phyloP scores from a whole-genome alignment of 2,797 vertebrate species.

The Limnodromus scolopaceus region DNA sequence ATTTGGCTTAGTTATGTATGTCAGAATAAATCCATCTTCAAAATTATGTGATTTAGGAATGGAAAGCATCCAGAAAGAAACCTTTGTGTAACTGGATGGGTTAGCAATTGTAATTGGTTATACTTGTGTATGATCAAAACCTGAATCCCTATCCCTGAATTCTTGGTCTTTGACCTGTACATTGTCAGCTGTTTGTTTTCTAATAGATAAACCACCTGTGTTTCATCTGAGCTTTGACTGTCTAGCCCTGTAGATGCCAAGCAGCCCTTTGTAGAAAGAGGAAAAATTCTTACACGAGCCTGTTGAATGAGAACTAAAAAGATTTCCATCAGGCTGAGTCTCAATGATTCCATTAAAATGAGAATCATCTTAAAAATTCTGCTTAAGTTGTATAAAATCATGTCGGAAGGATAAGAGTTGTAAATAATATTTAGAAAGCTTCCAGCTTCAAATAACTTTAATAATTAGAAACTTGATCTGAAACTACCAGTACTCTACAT shows the following conservation, averaged over 20 bases:
- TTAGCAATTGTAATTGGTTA: conserved; percentile 56
- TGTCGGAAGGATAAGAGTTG: not conserved
- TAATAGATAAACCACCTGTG: not conserved
- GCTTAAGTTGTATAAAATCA: not conserved
- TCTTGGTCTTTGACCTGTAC: conserved; percentile 15
- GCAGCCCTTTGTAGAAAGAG: not conserved
- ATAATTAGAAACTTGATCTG: not conserved
- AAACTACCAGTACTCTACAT: not conserved
- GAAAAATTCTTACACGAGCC: not conserved
- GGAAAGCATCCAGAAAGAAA: conserved; percentile 27
- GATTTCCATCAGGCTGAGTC: not conserved
- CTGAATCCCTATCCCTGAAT: conserved; percentile 37
- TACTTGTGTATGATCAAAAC: conserved; percentile 16
- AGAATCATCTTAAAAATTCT: not conserved
- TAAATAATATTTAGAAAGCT: not conserved
- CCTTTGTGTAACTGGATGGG: conserved; percentile 50
- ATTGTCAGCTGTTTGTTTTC: conserved; percentile 46
- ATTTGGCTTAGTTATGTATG: conserved; percentile 6
- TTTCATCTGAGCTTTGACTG: not conserved
- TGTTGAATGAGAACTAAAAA: not conserved
- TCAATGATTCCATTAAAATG: not conserved
- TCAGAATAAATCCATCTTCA: conserved; percentile 65
- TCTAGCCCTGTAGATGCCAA: conserved; percentile 6
- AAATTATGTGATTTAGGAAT: conserved; percentile 45
- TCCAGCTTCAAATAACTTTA: not conserved